Evolutionary conservation across 35 echinoderm and acorn worm genomes (phyloP).

Genomic region (Anneissia japonica): DNA sequence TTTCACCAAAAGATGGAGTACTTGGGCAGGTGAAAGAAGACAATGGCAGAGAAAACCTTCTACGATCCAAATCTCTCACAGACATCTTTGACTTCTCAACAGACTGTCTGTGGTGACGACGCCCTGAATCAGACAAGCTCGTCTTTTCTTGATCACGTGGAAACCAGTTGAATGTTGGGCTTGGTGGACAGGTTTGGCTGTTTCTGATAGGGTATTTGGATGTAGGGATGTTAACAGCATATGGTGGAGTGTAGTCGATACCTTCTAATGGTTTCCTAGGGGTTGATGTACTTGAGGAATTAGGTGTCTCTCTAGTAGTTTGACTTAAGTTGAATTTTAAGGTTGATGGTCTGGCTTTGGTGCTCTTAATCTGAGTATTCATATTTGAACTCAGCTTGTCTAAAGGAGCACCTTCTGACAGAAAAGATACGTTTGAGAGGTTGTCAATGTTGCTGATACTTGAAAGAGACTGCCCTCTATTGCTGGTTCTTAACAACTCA

Average conservation of each 20-base stretch:
- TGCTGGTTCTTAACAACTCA: too few species aligned
- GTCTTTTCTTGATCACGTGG: neutral
- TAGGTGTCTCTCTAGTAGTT: too few species aligned
- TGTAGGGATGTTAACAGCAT: neutral
- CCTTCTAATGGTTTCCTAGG: neutral
- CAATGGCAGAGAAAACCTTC: neutral
- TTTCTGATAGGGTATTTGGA: neutral
- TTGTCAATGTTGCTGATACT: too few species aligned
- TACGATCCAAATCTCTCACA: neutral
- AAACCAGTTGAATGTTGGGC: neutral
- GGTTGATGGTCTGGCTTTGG: too few species aligned
- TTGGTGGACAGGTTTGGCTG: neutral
- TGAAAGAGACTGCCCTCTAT: too few species aligned
- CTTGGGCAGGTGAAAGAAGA: neutral
- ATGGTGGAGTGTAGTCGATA: neutral
- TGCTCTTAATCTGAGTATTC: too few species aligned
- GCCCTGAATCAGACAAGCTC: neutral
- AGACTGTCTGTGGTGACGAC: neutral
- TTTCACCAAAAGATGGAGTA: neutral
- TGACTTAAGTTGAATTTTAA: too few species aligned
- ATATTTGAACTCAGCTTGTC: too few species aligned
- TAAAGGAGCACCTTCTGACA: too few species aligned
- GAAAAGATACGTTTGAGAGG: too few species aligned
- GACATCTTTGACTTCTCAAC: neutral
- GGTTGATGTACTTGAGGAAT: neutral